Evolutionary conservation across 2,888 invertebrate species (phyloP), one percentile per base, ranked within the genome.

Genomic region (Parnassius glacialis): DNA sequence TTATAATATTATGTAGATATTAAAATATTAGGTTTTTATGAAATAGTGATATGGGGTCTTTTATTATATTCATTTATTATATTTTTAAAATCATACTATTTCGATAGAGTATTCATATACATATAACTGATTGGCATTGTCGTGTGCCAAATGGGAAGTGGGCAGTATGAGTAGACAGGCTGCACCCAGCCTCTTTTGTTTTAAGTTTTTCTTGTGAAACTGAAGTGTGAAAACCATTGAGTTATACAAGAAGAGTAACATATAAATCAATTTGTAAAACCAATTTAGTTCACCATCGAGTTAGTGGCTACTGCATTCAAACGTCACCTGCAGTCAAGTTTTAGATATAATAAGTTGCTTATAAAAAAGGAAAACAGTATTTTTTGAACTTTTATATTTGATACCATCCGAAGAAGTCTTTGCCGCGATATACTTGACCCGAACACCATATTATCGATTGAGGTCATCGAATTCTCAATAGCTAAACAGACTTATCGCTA

Each of bases 391-490:
- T 11, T 10, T 51, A 25, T 25, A 13, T 13, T 47, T 13, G 9
- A 13, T 47, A 13, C 47, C 13, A 52, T 34, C 11, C 34, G 11
- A 41, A 41, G 1, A 50, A 55, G 25, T 50, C 42, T 55, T 7
- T 55, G 53, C 54, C 53, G 54, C 53, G 62, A 62, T 16, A 43
- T 48, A 50, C 50, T 53, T 62, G 57, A 57, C 16, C 61, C 50
- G 56, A 25, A 16, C 44, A 34, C 52, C 52, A 52, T 48, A 57
- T 47, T 53, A 62, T 62, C 62, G 48, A 62, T 57, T 12, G 57
- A 62, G 62, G 57, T 62, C 57, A 62, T 62, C 62, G 62, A 62
- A 57, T 57, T 62, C 44, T 48, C 48, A 57, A 57, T 50, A 57
- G 61, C 25, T 55, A 13, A 61, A 61, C 51, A 16, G 10, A 13